These are phyloP conservation scores for Athrips mouffetella DNA, from an alignment of 2,888 invertebrate genomes.

Conservation along the genomic window DNA sequence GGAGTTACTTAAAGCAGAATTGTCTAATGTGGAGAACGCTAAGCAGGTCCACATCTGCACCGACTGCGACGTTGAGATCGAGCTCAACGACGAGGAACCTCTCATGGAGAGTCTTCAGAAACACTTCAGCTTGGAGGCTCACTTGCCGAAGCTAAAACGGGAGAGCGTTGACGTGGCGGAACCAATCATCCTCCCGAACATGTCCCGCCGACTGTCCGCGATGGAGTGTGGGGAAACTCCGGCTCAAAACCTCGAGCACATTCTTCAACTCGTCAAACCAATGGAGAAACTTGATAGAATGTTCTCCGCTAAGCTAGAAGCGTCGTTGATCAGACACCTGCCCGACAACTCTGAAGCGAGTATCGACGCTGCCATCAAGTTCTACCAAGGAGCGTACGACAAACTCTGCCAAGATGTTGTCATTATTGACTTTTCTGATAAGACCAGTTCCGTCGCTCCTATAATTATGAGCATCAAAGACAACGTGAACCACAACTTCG, in stretches of 20 bases:
- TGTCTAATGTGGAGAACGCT: conserved; percentile 51
- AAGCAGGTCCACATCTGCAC: conserved; percentile 70
- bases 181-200: conserved; percentile 60
- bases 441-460: conserved; percentile 65
- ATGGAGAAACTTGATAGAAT: conserved; percentile 55
- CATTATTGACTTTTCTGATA: conserved; percentile 53
- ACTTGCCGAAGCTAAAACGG: conserved; percentile 59
- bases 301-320: conserved; percentile 53
- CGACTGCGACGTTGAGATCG: conserved; percentile 66
- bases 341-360: conserved; percentile 67
- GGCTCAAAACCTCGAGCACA: conserved; percentile 46
- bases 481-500: conserved; percentile 69
- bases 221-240: conserved; percentile 57
- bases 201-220: conserved; percentile 64
- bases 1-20: conserved; percentile 61
- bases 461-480: conserved; percentile 74
- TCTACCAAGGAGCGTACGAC: conserved; percentile 56
- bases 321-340: conserved; percentile 52
- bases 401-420: conserved; percentile 54
- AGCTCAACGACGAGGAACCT: conserved; percentile 63
- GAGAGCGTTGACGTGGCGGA: conserved; percentile 69
- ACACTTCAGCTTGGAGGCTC: conserved; percentile 62
- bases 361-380: conserved; percentile 58
- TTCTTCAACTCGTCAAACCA: conserved; percentile 48
- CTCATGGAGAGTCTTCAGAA: conserved; percentile 68